Conservation (phyloP, 2,888 invertebrate genomes). For the Meloe dianella region DNA sequence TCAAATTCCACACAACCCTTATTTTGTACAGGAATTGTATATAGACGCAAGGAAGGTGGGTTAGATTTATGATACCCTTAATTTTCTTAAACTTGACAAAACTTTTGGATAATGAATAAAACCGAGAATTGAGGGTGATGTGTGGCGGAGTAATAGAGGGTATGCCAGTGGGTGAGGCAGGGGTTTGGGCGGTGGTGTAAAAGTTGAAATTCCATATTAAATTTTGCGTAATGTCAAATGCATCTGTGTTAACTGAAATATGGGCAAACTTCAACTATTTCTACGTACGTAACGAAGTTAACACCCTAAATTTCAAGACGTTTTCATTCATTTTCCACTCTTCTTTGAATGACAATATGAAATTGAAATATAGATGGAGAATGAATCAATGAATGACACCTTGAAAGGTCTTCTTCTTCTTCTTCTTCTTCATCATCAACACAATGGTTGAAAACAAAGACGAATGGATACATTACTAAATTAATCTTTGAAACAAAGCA, state of each 20-base stretch:
- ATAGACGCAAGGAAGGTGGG: neutral
- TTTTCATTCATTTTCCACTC: neutral
- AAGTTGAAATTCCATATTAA: conserved; percentile 42
- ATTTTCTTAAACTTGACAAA: conserved; percentile 3
- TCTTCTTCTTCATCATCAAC: conserved; percentile 21
- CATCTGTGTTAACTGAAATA: conserved; percentile 51
- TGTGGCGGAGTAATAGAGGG: neutral
- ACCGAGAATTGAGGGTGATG: neutral
- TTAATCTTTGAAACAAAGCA: conserved; percentile 60
- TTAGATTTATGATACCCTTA: neutral
- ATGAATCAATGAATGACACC: too few species aligned
- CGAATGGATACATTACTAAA: conserved; percentile 59
- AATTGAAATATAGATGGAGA: neutral
- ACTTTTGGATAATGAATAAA: conserved; percentile 1
- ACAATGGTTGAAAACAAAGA: conserved; percentile 51
- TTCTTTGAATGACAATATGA: too few species aligned
- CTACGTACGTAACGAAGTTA: conserved; percentile 22
- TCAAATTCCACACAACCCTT: neutral
- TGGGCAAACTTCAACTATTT: conserved; percentile 50
- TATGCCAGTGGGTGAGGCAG: neutral
- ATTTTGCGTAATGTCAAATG: conserved; percentile 52
- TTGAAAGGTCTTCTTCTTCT: conserved; percentile 39
- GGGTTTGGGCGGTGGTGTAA: conserved; percentile 17
- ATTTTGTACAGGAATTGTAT: neutral
- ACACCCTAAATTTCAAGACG: neutral